phyloP scores from a whole-genome alignment of 2,113 vertebrate species.

The Mastomys coucha region DNA sequence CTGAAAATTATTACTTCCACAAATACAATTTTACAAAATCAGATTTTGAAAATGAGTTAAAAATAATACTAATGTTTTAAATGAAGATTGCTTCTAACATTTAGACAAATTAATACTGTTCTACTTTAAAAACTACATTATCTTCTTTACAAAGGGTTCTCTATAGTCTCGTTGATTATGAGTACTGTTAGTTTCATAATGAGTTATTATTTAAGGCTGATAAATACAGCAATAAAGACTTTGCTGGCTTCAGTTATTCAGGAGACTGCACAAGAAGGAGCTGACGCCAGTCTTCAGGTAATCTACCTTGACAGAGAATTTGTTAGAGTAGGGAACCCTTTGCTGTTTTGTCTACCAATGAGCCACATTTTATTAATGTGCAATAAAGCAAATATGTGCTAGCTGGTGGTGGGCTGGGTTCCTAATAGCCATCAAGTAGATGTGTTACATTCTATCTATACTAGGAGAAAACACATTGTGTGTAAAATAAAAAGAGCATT shows the following conservation, averaged over 20 bases:
- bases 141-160: constrained; percentile 46
- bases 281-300: background rate
- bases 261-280: background rate
- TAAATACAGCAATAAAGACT: background rate
- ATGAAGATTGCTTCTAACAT: background rate
- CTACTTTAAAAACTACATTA: background rate
- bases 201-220: background rate
- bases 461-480: background rate
- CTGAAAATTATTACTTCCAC: background rate
- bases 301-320: background rate
- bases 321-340: background rate
- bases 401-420: background rate
- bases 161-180: background rate
- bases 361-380: background rate
- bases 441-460: background rate
- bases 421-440: background rate
- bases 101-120: background rate
- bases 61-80: constrained; percentile 42
- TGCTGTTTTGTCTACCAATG: background rate
- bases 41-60: constrained; percentile 36
- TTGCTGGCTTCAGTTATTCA: background rate
- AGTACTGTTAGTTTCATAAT: background rate
- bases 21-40: background rate
- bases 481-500: background rate
- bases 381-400: background rate